These are phyloP conservation scores for Cyrtorhinus lividipennis DNA, from an alignment of 1,140 invertebrate genomes.

Conservation along the genomic window DNA sequence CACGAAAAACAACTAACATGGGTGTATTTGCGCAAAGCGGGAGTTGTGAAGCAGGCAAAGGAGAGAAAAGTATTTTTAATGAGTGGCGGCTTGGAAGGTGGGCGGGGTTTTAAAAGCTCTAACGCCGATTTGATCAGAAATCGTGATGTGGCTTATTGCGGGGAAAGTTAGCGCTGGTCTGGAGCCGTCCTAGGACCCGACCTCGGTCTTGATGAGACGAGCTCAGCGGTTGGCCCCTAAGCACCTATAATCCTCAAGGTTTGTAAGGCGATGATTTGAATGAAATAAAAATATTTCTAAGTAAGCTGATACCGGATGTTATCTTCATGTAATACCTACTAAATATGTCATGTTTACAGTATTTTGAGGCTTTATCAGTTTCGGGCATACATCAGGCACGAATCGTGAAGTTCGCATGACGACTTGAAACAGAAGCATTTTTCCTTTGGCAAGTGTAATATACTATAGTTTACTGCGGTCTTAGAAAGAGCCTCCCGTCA, in stretches of 20 bases:
- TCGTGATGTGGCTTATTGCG: slow-evolving; percentile 6
- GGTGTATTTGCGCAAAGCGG: neutral
- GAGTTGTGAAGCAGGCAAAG: neutral
- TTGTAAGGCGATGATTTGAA: too few relatives aligned
- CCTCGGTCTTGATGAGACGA: neutral
- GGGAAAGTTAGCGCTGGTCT: neutral
- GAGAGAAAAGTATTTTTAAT: slow-evolving; percentile 7
- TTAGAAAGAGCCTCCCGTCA: neutral
- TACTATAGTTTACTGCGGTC: neutral
- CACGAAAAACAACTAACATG: too few relatives aligned
- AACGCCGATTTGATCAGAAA: slow-evolving; percentile 8
- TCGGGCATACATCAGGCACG: too few relatives aligned
- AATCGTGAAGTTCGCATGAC: too few relatives aligned
- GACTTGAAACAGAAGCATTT: too few relatives aligned
- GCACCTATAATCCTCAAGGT: too few relatives aligned
- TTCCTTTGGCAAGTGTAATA: neutral
- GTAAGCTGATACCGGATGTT: too few relatives aligned
- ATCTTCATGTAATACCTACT: too few relatives aligned
- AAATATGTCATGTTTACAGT: too few relatives aligned
- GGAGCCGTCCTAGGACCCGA: neutral
- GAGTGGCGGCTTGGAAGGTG: neutral
- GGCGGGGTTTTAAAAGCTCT: neutral
- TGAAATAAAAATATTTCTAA: too few relatives aligned
- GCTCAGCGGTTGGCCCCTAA: neutral
- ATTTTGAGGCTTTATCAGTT: too few relatives aligned